phyloP scores from a whole-genome alignment of 2,113 vertebrate genomes.

The Nanger granti region DNA sequence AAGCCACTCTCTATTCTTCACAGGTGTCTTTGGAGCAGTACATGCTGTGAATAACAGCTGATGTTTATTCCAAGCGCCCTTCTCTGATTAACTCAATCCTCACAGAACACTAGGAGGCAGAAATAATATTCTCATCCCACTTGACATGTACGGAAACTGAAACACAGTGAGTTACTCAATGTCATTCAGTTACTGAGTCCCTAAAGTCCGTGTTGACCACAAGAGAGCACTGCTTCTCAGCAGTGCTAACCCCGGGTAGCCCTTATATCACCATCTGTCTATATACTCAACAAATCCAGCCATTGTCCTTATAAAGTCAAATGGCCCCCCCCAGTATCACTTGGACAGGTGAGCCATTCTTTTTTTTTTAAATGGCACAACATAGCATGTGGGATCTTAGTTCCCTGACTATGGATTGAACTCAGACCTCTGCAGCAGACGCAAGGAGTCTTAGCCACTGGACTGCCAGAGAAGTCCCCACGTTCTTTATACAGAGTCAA shows the following conservation, averaged over 20 bases:
- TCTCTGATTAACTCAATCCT: not conserved
- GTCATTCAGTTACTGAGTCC: not conserved
- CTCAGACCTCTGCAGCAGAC: not conserved
- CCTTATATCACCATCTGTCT: not conserved
- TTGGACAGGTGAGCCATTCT: not conserved
- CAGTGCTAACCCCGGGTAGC: not conserved
- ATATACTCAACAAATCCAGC: not conserved
- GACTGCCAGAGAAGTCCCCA: not conserved
- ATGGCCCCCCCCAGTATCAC: not conserved
- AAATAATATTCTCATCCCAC: not conserved
- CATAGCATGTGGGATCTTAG: not conserved
- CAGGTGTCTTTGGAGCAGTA: not conserved
- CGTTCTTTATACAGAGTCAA: not conserved
- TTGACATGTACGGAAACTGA: not conserved
- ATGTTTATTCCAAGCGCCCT: not conserved
- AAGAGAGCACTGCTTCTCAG: not conserved
- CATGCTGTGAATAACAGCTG: not conserved
- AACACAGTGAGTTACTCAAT: not conserved
- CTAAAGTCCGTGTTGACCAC: not conserved
- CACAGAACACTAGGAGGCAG: not conserved
- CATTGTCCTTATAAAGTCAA: not conserved
- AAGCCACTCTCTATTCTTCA: not conserved
- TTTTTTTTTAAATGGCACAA: not conserved
- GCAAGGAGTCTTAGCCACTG: not conserved
- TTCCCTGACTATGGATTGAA: not conserved